Conservation (phyloP, 2,888 invertebrate species). For the Ectobius pallidus region DNA sequence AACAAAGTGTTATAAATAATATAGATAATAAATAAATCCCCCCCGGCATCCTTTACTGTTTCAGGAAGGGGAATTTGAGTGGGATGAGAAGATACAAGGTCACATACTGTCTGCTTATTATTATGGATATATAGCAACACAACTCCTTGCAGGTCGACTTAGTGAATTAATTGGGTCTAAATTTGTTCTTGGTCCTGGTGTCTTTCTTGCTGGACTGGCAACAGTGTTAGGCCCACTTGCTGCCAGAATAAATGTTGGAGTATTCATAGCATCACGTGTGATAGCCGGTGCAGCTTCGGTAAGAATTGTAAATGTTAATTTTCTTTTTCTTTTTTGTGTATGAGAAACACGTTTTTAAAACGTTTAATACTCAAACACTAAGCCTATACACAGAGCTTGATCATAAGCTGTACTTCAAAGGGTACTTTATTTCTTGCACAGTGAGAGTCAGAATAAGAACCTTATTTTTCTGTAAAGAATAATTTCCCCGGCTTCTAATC, state of each 20-base stretch:
- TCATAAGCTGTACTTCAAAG: no score
- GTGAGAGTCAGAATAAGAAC: no score
- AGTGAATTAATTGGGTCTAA: constrained; percentile 36
- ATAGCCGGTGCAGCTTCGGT: constrained; percentile 38
- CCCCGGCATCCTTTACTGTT: no score
- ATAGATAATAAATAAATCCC: no score
- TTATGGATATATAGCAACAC: constrained; percentile 37
- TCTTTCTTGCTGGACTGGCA: constrained; percentile 30
- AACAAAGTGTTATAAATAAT: no score
- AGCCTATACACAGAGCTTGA: no score
- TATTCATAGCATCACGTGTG: constrained; percentile 29
- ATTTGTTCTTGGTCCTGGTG: constrained; percentile 30
- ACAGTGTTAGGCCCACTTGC: constrained; percentile 29
- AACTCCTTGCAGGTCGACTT: constrained; percentile 37
- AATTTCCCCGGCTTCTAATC: no score
- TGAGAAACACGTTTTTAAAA: no score
- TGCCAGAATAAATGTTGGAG: constrained; percentile 15
- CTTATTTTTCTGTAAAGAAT: no score
- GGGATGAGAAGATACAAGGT: constrained; percentile 37
- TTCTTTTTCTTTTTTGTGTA: no score
- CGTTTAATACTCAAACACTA: no score
- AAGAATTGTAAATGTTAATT: not conserved
- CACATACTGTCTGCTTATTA: constrained; percentile 35
- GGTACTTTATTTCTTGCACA: no score
- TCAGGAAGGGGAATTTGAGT: constrained; percentile 39